Evolutionary conservation across 2,113 vertebrate genomes (phyloP).

Genomic region (Ptilonorhynchus violaceus): DNA sequence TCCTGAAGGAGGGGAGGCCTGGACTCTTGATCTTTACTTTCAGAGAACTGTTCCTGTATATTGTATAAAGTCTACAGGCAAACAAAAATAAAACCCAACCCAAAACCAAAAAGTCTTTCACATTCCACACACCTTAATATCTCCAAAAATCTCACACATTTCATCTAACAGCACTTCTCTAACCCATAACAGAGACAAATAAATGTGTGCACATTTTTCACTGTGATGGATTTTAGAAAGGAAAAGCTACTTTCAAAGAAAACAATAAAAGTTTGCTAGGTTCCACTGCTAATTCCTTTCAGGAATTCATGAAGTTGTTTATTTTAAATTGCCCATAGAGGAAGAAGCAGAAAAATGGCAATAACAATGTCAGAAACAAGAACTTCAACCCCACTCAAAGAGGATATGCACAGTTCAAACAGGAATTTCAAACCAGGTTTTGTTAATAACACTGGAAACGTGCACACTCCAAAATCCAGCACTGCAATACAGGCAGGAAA

Average conservation of each 20-base stretch:
- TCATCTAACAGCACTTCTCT: neutral
- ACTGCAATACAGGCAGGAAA: neutral
- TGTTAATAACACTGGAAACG: neutral
- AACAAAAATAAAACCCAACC: neutral
- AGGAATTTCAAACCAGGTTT: neutral
- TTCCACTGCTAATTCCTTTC: neutral
- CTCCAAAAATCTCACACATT: neutral
- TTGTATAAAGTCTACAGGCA: neutral
- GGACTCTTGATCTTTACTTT: neutral
- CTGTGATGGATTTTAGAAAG: neutral
- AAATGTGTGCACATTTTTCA: neutral
- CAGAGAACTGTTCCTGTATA: neutral
- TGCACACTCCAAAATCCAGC: neutral
- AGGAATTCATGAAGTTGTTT: slow-evolving; percentile 17
- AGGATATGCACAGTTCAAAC: neutral
- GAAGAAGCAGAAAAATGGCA: neutral
- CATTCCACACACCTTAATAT: neutral
- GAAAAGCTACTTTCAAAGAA: slow-evolving; percentile 2
- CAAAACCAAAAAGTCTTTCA: neutral
- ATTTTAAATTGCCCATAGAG: neutral
- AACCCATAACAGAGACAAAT: neutral
- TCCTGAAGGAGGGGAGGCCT: neutral
- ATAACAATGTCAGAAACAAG: slow-evolving; percentile 3
- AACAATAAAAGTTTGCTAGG: neutral
- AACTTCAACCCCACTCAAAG: neutral